Evolutionary conservation across 2,888 invertebrate species (phyloP).

Genomic region (Druceiella hillmani): DNA sequence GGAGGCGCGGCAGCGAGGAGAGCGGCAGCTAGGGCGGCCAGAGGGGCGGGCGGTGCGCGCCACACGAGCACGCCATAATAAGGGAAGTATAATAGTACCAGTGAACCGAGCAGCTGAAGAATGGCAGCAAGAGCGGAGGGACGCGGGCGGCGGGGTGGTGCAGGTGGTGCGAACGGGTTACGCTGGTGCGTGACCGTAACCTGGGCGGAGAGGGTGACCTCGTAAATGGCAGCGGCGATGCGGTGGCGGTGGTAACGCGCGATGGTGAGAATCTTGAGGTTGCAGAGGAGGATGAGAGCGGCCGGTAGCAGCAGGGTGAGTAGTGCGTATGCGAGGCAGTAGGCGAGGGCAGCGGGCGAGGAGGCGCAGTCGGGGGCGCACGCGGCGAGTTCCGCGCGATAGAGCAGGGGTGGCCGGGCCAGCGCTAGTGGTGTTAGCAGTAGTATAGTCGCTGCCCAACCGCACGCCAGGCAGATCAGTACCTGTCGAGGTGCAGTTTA

Average conservation of each 20-base stretch:
- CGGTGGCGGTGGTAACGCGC: slow-evolving; percentile 73
- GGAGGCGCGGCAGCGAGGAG: slow-evolving; percentile 65
- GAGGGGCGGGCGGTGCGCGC: slow-evolving; percentile 47
- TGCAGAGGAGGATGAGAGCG: slow-evolving; percentile 64
- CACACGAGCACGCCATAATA: slow-evolving; percentile 67
- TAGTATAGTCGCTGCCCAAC: slow-evolving; percentile 61
- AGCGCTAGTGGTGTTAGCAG: slow-evolving; percentile 61
- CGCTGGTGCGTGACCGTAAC: slow-evolving; percentile 78
- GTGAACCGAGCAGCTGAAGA: slow-evolving; percentile 65
- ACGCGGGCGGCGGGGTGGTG: slow-evolving; percentile 54
- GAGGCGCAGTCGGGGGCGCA: slow-evolving; percentile 66
- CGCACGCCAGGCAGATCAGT: slow-evolving; percentile 57
- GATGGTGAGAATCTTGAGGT: slow-evolving; percentile 63
- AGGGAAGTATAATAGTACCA: slow-evolving; percentile 67
- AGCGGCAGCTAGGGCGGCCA: slow-evolving; percentile 58
- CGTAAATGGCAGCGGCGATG: slow-evolving; percentile 80
- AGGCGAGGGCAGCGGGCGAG: slow-evolving; percentile 55
- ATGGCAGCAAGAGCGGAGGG: slow-evolving; percentile 62
- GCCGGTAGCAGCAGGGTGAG: slow-evolving; percentile 63
- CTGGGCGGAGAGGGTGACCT: slow-evolving; percentile 78
- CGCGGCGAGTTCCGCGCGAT: slow-evolving; percentile 49
- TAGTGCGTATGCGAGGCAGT: slow-evolving; percentile 59
- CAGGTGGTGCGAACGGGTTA: slow-evolving; percentile 70
- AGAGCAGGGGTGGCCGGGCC: slow-evolving; percentile 45
- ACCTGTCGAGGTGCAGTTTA: slow-evolving; percentile 37